These are phyloP conservation scores for Ptychadena robeensis DNA, from an alignment of 2,797 vertebrate genomes.

Conservation along the genomic window DNA sequence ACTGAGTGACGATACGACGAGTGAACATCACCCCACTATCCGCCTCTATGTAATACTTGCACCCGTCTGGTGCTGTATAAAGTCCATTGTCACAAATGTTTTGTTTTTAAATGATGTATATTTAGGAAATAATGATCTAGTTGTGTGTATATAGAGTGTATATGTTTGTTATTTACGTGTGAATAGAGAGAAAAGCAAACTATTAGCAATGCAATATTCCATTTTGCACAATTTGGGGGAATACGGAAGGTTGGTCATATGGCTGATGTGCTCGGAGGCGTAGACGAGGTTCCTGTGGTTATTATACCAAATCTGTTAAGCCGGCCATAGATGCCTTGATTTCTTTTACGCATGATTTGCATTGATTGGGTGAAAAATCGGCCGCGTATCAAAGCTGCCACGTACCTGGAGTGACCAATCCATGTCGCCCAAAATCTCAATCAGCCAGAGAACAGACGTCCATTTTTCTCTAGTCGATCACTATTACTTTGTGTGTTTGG, in stretches of 20 bases:
- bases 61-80: not conserved
- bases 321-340: too few relatives aligned
- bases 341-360: too few relatives aligned
- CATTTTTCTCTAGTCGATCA: too few relatives aligned
- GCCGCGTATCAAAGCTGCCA: too few relatives aligned
- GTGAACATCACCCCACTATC: not conserved
- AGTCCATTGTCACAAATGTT: not conserved
- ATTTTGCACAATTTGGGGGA: constrained; percentile 44
- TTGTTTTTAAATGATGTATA: constrained; percentile 8
- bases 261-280: not conserved
- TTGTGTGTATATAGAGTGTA: constrained; percentile 10
- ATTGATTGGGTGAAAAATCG: too few relatives aligned
- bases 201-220: constrained; percentile 44
- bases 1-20: not conserved
- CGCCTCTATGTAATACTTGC: not conserved
- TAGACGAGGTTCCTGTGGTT: constrained; percentile 16
- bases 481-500: too few relatives aligned
- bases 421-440: too few relatives aligned
- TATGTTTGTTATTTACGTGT: constrained; percentile 21
- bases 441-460: too few relatives aligned
- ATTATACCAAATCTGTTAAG: constrained; percentile 51
- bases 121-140: not conserved
- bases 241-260: not conserved
- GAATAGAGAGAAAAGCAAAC: not conserved
- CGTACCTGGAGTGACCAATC: constrained; percentile 4